Percentiles rank a stretch among this genome's conserved stretches.
Evolutionary conservation across 2,888 invertebrate species (phyloP).

Genomic region (Sinotaia quadrata): DNA sequence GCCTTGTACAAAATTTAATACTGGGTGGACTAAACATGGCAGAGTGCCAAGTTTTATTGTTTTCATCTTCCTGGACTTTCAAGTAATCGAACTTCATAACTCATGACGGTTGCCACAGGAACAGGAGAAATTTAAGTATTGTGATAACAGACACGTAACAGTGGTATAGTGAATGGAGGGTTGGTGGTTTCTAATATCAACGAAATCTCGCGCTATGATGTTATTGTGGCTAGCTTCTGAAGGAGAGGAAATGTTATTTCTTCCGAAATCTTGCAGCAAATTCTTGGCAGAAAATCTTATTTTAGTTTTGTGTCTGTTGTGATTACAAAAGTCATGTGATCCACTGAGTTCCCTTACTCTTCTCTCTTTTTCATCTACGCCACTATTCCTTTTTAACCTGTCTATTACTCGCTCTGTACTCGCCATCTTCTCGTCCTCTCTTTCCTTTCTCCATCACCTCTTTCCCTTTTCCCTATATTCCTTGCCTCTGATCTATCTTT

Average conservation of each 20-base stretch:
- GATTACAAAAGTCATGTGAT: not conserved
- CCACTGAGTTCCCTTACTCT: not conserved
- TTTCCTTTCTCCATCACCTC: not conserved
- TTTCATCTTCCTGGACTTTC: constrained; percentile 15
- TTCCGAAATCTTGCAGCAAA: not conserved
- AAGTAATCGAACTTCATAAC: constrained; percentile 26
- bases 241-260: constrained; percentile 14
- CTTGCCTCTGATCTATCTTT: not conserved
- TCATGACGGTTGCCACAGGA: constrained; percentile 15
- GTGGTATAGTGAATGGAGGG: not conserved
- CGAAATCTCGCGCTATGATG: not conserved
- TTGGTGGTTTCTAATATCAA: not conserved
- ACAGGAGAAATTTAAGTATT: constrained; percentile 26
- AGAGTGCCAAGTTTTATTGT: too few relatives aligned
- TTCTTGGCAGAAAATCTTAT: too few relatives aligned
- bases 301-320: not conserved
- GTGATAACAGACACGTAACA: constrained; percentile 21
- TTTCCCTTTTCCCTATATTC: not conserved
- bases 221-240: too few relatives aligned
- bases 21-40: too few relatives aligned
- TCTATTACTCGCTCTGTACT: not conserved
- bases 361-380: not conserved
- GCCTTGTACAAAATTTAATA: too few relatives aligned
- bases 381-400: not conserved
- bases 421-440: not conserved